Evolutionary conservation across 2,888 invertebrate species (phyloP).

Genomic region (Psylliodes chrysocephalus): DNA sequence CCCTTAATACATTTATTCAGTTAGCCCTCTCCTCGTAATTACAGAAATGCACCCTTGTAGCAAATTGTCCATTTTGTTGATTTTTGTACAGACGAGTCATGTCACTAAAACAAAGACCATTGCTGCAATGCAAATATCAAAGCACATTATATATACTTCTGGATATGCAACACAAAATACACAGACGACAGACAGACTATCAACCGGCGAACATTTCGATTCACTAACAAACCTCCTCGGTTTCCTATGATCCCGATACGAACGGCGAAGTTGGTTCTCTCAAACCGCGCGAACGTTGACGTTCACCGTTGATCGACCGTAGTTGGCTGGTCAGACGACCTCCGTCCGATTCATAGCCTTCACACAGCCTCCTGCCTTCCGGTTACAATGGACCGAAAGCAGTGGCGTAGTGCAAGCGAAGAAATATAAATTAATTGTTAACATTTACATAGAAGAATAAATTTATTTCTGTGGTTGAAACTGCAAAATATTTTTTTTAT

Average conservation of each 20-base stretch:
- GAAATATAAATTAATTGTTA: too few relatives aligned
- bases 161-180: conserved; percentile 32
- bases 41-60: too few relatives aligned
- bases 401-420: conserved; percentile 28
- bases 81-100: too few relatives aligned
- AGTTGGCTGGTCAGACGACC: background rate
- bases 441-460: too few relatives aligned
- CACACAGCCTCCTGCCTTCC: conserved; percentile 51
- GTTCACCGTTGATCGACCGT: conserved; percentile 48
- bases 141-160: too few relatives aligned
- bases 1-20: too few relatives aligned
- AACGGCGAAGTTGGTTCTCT: conserved; percentile 63
- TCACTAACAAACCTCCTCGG: conserved; percentile 42
- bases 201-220: background rate
- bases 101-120: too few relatives aligned
- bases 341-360: conserved; percentile 40
- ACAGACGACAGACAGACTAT: background rate
- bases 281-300: conserved; percentile 58
- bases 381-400: conserved; percentile 33
- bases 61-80: too few relatives aligned
- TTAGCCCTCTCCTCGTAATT: too few relatives aligned
- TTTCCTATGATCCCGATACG: conserved; percentile 54
- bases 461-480: too few relatives aligned
- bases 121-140: too few relatives aligned
- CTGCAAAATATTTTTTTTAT: too few relatives aligned